Base-by-base conservation (phyloP, 2,888 invertebrate genomes). In the Napeogenes inachia region DNA sequence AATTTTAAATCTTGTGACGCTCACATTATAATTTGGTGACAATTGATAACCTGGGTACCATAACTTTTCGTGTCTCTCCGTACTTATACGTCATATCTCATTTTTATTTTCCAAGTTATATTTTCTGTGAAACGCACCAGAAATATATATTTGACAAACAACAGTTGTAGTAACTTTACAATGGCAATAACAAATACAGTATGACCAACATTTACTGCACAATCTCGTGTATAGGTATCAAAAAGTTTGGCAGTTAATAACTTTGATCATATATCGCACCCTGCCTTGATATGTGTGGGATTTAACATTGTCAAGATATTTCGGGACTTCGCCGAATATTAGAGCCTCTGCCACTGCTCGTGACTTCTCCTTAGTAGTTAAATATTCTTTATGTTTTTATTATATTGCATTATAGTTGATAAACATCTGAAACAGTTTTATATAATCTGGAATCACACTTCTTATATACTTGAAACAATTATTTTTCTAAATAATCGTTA, bases 161-260 rank as follows among this genome's bases (percentile, higher is more conserved):
- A 21, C 47, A 8, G 47, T 47, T 50, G 10, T 2, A 30, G 21
- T 30, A 50, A 30, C 30, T 50, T 50, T 50, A 50, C 10, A 50
- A 5, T 50, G 30, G 47, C 8, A 8, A 21, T n/a, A 50, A 30
- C 30, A 50, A 50, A 50, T 30, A 50, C 10, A 50, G 30, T 50
- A 50, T 30, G 50, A 50, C 50, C 4, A 30, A 50, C 50, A 50
- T 50, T 50, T 50, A 50, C 50, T 50, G 50, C 30, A 50, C 30
- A 50, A 50, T 10, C 8, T 8, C 50, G 10, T 50, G 50, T 30
- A 30, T 50, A 50, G 21, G 58, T 60, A 68, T 70, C 70, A 70
- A 70, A 70, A 72, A 72, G 70, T 73, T 73, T 63, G 56, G 66
- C 60, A 66, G 70, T 74, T 72, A 71, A 70, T 70, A 73, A 72